phyloP scores from a whole-genome alignment of 2,113 vertebrate species.

The Mormyrus lacerda region DNA sequence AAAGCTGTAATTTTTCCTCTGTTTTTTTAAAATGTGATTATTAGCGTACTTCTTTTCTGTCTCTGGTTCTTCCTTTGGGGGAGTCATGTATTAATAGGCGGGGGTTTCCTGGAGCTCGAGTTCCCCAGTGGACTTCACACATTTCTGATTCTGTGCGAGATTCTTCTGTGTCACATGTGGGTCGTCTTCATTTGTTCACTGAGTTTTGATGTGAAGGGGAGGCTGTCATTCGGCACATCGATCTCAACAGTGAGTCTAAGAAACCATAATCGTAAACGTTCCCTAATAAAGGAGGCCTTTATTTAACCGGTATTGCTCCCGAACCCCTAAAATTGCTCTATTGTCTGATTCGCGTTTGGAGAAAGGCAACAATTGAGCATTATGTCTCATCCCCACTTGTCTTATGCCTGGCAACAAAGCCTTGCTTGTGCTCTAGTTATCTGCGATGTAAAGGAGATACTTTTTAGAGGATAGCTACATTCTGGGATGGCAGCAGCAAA shows the following conservation, averaged over 20 bases:
- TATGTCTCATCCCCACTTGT: constrained; percentile 74
- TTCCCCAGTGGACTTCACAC: constrained; percentile 18
- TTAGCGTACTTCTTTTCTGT: not conserved
- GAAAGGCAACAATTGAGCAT: constrained; percentile 81
- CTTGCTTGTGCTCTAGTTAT: constrained; percentile 70
- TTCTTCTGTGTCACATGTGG: not conserved
- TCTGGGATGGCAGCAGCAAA: constrained; percentile 62
- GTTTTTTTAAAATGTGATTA: not conserved
- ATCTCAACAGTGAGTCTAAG: not conserved
- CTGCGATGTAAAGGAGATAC: constrained; percentile 69
- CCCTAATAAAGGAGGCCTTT: not conserved
- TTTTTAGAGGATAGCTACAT: constrained; percentile 73
- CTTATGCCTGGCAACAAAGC: constrained; percentile 80
- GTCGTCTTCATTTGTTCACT: not conserved
- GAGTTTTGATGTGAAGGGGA: not conserved
- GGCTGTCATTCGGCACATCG: not conserved
- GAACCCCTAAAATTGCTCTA: constrained; percentile 34
- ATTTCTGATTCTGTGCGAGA: not conserved
- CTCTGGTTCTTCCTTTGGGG: not conserved
- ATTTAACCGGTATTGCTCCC: not conserved
- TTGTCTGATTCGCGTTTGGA: constrained; percentile 61
- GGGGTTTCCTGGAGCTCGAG: constrained; percentile 19
- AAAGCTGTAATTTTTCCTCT: not conserved
- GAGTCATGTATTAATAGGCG: not conserved
- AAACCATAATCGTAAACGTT: not conserved